Base-by-base conservation (phyloP, 1,140 invertebrate species). In the Monomorium pharaonis region DNA sequence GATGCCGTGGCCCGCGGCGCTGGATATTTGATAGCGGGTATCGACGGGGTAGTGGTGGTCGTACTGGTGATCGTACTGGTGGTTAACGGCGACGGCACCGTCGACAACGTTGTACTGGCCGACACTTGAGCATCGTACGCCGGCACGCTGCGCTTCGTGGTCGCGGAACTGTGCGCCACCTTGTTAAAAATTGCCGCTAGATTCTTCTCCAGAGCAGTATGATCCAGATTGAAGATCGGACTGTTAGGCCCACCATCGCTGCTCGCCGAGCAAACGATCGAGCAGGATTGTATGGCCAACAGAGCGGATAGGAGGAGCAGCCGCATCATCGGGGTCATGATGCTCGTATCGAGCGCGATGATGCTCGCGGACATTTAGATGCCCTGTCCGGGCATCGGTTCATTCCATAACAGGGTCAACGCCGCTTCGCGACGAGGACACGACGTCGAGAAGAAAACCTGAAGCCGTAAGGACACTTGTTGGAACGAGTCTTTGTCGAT, bases 141-240 rank as follows among this genome's bases (percentile, higher is more conserved):
- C 3, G 96, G 96, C 78, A 97, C 96, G 85, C 96, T 96, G 7
- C 96, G 94, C 88, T 97, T 97, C 4, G 96, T 97, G 3, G 96
- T 97, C 6, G 95, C 93, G 47, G 96, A 96, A 16, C 96, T 96
- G 85, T 97, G 97, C 0, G 97, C 96, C 14, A 97, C 97, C 93
- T 97, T 97, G 81, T 96, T 97, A 75, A 97, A 95, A 27, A 97
- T 96, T 5, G 96, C 97, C 1, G 96, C 96, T 3, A 97, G 95
- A 85, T 95, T 96, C 70, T 96, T 95, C 80, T 97, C 97, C 70
- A 97, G 92, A 78, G 91, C 90, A n/a, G 94, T 92, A 42, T 94
- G 91, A 70, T 95, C 95, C 24, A 95, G 67, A 72, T 94, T 94
- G 70, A 94, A 95, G 0, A 92, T 91, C 9, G 94, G 93, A 77